These are phyloP conservation scores for Florisuga fusca DNA, from an alignment of 2,797 vertebrate species.

Conservation along the genomic window DNA sequence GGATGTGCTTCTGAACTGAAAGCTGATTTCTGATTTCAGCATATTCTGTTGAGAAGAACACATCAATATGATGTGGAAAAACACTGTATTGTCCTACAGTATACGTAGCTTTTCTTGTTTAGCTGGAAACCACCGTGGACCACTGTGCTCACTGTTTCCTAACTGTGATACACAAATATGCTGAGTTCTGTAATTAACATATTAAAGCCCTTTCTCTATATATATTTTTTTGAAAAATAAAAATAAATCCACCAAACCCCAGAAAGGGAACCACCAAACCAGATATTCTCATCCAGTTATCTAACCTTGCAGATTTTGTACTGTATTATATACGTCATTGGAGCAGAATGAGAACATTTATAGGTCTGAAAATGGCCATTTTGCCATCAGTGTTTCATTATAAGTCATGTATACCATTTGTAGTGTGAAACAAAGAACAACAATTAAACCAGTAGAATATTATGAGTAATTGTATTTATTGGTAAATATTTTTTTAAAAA, in stretches of 20 bases:
- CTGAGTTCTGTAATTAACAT: background rate
- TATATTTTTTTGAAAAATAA: background rate
- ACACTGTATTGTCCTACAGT: background rate
- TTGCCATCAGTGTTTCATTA: background rate
- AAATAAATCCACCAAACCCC: background rate
- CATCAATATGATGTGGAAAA: background rate
- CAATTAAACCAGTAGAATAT: background rate
- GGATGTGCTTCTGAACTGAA: background rate
- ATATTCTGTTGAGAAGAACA: background rate
- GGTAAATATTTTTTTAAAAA: background rate
- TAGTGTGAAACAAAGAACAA: background rate
- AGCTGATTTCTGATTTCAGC: background rate
- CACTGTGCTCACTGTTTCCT: background rate
- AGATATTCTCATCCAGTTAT: background rate
- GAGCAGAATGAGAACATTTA: background rate
- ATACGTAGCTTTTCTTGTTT: background rate
- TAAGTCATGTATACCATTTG: background rate
- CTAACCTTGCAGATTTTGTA: background rate
- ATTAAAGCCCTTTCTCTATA: background rate
- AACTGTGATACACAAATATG: background rate
- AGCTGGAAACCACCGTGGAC: accelerated
- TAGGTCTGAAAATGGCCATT: background rate
- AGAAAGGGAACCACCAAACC: background rate
- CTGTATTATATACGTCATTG: background rate
- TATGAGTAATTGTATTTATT: background rate